These are phyloP conservation scores for Drosophila leontia DNA, from an alignment of 1,140 invertebrate genomes.

Conservation along the genomic window DNA sequence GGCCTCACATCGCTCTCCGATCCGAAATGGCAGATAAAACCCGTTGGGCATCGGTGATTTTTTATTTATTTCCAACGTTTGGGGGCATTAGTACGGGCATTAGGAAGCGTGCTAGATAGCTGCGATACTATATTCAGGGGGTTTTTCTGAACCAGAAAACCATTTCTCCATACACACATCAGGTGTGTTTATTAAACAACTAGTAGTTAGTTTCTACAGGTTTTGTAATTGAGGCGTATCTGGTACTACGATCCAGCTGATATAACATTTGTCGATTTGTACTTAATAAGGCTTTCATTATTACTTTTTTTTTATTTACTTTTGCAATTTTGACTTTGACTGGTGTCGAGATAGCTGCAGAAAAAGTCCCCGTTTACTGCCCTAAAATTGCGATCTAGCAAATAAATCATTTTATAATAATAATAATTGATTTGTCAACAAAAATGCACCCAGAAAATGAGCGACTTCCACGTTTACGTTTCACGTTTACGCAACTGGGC, in stretches of 20 bases:
- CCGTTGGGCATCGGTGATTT: conserved; percentile 36
- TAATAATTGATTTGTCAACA: conserved; percentile 46
- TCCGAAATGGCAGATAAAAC: conserved; percentile 35
- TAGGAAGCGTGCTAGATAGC: conserved; percentile 30
- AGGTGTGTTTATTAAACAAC: not conserved
- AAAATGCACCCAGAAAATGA: conserved; percentile 32
- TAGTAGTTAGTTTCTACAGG: conserved; percentile 2
- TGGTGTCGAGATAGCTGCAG: conserved; percentile 27
- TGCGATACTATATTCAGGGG: conserved; percentile 17
- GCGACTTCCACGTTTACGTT: not conserved
- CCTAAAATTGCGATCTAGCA: conserved; percentile 32
- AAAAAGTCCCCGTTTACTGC: conserved; percentile 46
- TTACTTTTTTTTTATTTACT: conserved; percentile 3
- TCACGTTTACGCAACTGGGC: conserved; percentile 28
- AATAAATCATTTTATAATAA: conserved; percentile 43
- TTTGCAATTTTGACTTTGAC: conserved; percentile 21
- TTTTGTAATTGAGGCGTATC: conserved; percentile 12
- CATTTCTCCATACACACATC: conserved; percentile 25
- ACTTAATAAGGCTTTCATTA: conserved; percentile 9
- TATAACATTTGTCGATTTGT: conserved; percentile 10
- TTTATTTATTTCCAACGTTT: conserved; percentile 12
- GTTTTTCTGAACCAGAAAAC: conserved; percentile 24
- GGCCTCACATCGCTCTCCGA: conserved; percentile 5
- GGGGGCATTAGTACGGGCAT: conserved; percentile 9
- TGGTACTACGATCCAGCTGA: conserved; percentile 16